phyloP scores from a whole-genome alignment of 2,888 invertebrate genomes.

The Noctuana brunneofusca region DNA sequence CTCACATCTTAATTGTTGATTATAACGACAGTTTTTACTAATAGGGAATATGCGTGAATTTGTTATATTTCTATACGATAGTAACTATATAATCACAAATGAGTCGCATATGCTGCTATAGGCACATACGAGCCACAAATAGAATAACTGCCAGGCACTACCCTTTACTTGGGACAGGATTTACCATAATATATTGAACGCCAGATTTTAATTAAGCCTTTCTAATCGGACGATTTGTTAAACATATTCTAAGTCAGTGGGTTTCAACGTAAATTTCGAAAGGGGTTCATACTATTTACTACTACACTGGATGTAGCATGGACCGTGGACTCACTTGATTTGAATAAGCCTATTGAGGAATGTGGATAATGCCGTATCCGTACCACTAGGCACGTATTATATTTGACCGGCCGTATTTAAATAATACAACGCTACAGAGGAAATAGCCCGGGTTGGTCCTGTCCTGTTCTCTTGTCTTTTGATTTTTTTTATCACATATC shows the following conservation, averaged over 20 bases:
- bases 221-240: not conserved
- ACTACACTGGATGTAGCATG: not conserved
- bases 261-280: slow-evolving; percentile 11
- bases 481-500: not conserved
- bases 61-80: no score
- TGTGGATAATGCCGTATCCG: slow-evolving; percentile 52
- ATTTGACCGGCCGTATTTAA: slow-evolving; percentile 40
- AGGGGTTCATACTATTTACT: slow-evolving; percentile 14
- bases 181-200: no score
- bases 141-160: no score
- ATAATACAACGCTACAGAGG: slow-evolving; percentile 15
- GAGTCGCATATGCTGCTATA: no score
- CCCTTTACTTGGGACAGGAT: no score
- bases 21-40: no score
- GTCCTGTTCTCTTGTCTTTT: not conserved
- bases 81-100: no score
- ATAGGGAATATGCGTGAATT: no score
- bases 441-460: not conserved
- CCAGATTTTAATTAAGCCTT: no score
- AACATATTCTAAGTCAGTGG: not conserved
- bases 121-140: no score
- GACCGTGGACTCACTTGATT: slow-evolving; percentile 42
- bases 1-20: no score
- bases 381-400: slow-evolving; percentile 53
- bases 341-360: slow-evolving; percentile 58